Conservation (phyloP, 2,888 invertebrate species). For the Malachius bipustulatus region DNA sequence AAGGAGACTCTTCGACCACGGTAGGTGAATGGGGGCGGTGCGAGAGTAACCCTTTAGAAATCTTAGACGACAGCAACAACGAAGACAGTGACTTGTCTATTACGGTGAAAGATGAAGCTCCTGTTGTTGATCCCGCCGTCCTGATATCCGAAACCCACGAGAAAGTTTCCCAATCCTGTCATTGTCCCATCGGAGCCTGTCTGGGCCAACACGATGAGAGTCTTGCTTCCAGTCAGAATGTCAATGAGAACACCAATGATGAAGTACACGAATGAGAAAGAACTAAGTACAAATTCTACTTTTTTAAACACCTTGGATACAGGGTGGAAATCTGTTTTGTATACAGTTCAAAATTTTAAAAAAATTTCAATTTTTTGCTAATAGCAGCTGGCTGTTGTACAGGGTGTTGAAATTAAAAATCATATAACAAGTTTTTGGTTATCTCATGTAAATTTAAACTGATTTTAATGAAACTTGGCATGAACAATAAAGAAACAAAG, state of each 20-base stretch:
- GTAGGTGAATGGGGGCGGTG: conserved; percentile 8
- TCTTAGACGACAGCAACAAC: conserved; percentile 11
- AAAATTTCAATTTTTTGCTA: no score
- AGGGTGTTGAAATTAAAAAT: no score
- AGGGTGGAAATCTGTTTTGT: conserved; percentile 1
- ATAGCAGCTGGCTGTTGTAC: no score
- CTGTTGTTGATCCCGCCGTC: conserved; percentile 3
- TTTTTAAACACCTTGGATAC: neutral
- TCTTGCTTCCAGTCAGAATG: neutral
- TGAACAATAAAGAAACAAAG: no score
- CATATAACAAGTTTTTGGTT: no score
- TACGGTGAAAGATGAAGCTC: no score
- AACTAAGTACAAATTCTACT: neutral
- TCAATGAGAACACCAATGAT: no score
- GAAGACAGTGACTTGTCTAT: conserved; percentile 8
- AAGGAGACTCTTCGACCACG: neutral
- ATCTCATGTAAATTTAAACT: no score
- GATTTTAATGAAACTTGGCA: no score
- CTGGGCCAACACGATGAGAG: conserved; percentile 18
- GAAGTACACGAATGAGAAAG: no score
- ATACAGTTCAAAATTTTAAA: neutral
- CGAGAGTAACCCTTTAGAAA: conserved; percentile 5
- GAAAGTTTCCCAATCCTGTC: conserved; percentile 17
- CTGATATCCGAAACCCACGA: conserved; percentile 18
- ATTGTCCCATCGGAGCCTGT: conserved; percentile 23